Conservation (phyloP, 2,113 vertebrate genomes). For the Apodemus speciosus region DNA sequence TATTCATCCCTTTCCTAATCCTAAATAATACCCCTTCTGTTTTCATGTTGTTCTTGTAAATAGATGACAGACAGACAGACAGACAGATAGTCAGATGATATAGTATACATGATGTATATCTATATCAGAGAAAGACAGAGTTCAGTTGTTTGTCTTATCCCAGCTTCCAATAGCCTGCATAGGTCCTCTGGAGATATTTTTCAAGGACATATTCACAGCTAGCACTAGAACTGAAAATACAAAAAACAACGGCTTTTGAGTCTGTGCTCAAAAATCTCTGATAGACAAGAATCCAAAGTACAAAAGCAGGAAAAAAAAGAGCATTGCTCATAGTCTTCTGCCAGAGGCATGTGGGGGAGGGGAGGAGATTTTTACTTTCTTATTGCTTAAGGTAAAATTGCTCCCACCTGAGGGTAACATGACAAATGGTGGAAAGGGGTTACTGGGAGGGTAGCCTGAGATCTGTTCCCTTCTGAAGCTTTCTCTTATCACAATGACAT, state of each 20-base stretch:
- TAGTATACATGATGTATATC: background rate
- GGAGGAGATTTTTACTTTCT: conserved; percentile 49
- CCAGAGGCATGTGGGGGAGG: background rate
- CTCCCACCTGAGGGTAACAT: conserved; percentile 56
- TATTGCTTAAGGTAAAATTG: conserved; percentile 56
- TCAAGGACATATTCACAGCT: background rate
- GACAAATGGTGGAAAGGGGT: conserved; percentile 43
- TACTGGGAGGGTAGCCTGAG: conserved; percentile 5
- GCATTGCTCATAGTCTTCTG: conserved; percentile 17
- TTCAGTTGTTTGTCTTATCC: background rate
- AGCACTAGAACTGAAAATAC: conserved; percentile 9
- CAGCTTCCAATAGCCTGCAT: background rate
- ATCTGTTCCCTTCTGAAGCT: background rate
- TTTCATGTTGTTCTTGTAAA: background rate
- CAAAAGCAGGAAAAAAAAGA: conserved; percentile 33
- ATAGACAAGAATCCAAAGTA: conserved; percentile 55
- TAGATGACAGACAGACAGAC: too few species aligned
- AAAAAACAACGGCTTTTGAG: conserved; percentile 53
- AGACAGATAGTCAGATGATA: too few species aligned
- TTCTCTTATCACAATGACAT: conserved; percentile 55
- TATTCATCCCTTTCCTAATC: background rate
- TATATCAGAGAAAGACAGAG: background rate
- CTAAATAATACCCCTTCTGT: background rate
- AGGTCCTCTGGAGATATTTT: background rate
- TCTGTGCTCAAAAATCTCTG: conserved; percentile 26